Evolutionary conservation across 2,888 invertebrate species (phyloP), one percentile per base, ranked within the genome.

Genomic region (Caenorhabditis japonica): DNA sequence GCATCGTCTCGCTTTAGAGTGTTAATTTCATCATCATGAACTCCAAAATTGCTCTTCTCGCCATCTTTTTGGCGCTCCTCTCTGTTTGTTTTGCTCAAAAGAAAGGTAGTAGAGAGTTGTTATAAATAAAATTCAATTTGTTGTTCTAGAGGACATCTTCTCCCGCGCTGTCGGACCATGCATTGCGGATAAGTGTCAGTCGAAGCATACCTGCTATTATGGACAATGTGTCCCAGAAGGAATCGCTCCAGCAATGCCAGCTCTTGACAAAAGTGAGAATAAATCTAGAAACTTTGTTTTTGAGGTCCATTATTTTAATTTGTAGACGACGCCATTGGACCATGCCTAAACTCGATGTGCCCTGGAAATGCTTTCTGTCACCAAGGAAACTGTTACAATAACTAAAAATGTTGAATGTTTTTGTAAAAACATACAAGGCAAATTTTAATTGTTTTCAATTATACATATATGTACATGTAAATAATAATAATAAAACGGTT

Each of bases 101-200:
- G 36, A 66, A 30, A 19, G 66, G 66, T 56, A 17, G n/a, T n/a
- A n/a, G n/a, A n/a, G n/a, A 62, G 46, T 46, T 30, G 7, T 34
- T 21, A n/a, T 19, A 25, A 15, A 15, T 21, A 23, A 19, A 0
- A n/a, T 21, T 36, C 0, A 27, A 3, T 4, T 43, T 7, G 23
- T 27, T 12, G 3, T 68, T 69, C 30, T 39, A 72, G 69, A 77
- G 38, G 72, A 62, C 25, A 75, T 80, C n/a, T 80, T 80, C 55
- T 52, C 71, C 30, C 47, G 64, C 7, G 81, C 81, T 17, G 76
- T 77, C 8, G 81, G 81, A 47, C 81, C 81, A 36, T 81, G 81
- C 49, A 77, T 81, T 33, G 62, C 62, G 30, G 81, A 79, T 39
- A 47, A 62, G 17, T 81, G 81, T 43, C 81, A 77, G 15, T 21